Evolutionary conservation across 2,888 invertebrate genomes (phyloP), one percentile per base, ranked within the genome.

Genomic region (Vannuccia rotundouncinata): DNA sequence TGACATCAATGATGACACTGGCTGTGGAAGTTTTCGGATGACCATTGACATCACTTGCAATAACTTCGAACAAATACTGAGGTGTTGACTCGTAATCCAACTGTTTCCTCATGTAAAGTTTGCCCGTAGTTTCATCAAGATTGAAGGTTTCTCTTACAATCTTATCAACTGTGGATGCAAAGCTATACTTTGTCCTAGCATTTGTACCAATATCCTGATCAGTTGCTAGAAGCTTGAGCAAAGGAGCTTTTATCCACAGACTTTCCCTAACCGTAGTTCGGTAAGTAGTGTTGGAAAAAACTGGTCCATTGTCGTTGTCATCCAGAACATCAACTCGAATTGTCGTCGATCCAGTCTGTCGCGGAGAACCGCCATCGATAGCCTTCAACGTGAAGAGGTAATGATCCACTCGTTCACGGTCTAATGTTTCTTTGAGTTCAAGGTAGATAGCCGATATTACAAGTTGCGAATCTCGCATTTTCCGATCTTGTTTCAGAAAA

Each of bases 241-340:
- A 2, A 1, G 79, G 74, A 29, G 76, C n/a, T 17, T 27, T 74
- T 25, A 30, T 10, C 31, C 66, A 74, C 29, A 31, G 28, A n/a
- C 79, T 74, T 79, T 79, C 79, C 17, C 75, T 29, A 17, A 30
- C 28, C 0, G 25, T 27, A 31, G 30, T 31, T 2, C n/a, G 25
- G 25, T 79, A 79, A 2, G 66, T 74, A 1, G 28, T 29, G 1
- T 73, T 29, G 29, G 31, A n/a, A 13, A 79, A 79, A 0, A 66
- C 31, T 0, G 79, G 79, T 13, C 73, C 29, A 28, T 79, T 79
- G 73, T 79, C 79, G 28, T 79, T 79, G 30, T 31, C 74, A 74
- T 79, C 79, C 22, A 79, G 73, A 17, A 79, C 31, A 5, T 75
- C 73, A 1, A 79, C 73, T 13, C 31, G 22, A 5, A 79, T 79